Base-by-base conservation (phyloP, 1,140 invertebrate genomes). In the Drosophila neocordata region DNA sequence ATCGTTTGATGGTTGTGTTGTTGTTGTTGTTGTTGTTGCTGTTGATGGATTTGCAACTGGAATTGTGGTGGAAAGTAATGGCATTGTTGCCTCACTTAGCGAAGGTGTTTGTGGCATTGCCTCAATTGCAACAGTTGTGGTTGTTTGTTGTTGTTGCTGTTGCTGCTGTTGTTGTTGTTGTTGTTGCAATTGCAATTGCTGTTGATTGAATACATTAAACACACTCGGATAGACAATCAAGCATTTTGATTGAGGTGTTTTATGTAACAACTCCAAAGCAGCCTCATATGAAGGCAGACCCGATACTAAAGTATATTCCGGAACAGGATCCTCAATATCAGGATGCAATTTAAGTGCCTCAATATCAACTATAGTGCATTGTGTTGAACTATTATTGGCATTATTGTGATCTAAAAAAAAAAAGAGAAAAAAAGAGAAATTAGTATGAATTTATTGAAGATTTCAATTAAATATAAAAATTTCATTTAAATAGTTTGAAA, bases 271-370 rank as follows among this genome's bases (percentile, higher is more conserved):
- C 75, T 94, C 92, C 58, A 94, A 78, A 0, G 94, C 94, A 63
- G 94, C 94, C 37, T 94, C 94, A 79, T 94, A 94, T 22, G 92
- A 93, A 9, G 94, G 94, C 35, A 94, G 75, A 18, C 94, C 94
- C 9, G 94, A 94, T 35, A 94, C 94, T 27, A 94, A 90, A 5
- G 94, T 94, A 81, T 94, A 94, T 68, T 93, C 94, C 4, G 94
- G 94, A 56, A 94, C 89, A 1, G 93, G 93, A 74, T 94, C 94
- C 56, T 91, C 90, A 6, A 71, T 5, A 56, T 91, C 85, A 53
- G 85, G 78, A 56, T 82, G 82, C 41, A 91, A 37, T 73, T 91
- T 91, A 24, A 88, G 38, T 31, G 82, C 77, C 72, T 91, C 90
- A 15, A 85, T 75, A 67, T 91, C 90, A 37, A 81, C 73, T 56